phyloP scores from a whole-genome alignment of 1,140 invertebrate genomes.

The Hylyphantes graminicola region DNA sequence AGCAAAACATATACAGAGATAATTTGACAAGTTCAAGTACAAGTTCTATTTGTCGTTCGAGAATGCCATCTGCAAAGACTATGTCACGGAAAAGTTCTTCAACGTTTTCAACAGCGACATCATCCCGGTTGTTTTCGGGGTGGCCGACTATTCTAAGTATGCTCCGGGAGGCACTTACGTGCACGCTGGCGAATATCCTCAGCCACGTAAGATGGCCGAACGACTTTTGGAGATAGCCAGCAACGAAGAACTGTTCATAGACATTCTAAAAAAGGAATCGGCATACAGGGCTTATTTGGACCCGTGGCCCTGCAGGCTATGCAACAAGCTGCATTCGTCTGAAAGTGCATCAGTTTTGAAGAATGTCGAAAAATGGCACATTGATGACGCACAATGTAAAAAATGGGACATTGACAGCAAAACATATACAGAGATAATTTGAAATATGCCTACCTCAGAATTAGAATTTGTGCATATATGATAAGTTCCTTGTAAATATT shows the following conservation, averaged over 20 bases:
- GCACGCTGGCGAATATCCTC: constrained; percentile 71
- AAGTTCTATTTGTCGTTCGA: constrained; percentile 68
- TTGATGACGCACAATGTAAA: constrained; percentile 49
- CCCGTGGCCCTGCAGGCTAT: constrained; percentile 63
- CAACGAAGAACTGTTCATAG: constrained; percentile 63
- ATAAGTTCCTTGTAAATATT: no score
- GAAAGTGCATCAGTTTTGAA: background rate
- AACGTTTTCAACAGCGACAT: constrained; percentile 68
- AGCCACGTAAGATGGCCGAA: constrained; percentile 69
- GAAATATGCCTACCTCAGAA: no score
- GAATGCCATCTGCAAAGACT: constrained; percentile 65
- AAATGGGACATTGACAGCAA: constrained; percentile 21
- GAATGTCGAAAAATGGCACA: constrained; percentile 58
- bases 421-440: background rate
- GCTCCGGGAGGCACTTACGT: constrained; percentile 78
- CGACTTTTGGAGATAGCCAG: constrained; percentile 70
- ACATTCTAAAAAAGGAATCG: constrained; percentile 65
- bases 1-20: background rate
- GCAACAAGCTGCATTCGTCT: constrained; percentile 61
- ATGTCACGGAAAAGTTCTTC: constrained; percentile 63
- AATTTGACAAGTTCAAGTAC: no score
- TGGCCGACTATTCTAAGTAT: constrained; percentile 70
- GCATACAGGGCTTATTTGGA: constrained; percentile 59
- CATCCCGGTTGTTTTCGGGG: constrained; percentile 79
- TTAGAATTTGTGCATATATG: no score